Evolutionary conservation across 1,140 invertebrate species (phyloP).

Genomic region (Drosophila ogumai): DNA sequence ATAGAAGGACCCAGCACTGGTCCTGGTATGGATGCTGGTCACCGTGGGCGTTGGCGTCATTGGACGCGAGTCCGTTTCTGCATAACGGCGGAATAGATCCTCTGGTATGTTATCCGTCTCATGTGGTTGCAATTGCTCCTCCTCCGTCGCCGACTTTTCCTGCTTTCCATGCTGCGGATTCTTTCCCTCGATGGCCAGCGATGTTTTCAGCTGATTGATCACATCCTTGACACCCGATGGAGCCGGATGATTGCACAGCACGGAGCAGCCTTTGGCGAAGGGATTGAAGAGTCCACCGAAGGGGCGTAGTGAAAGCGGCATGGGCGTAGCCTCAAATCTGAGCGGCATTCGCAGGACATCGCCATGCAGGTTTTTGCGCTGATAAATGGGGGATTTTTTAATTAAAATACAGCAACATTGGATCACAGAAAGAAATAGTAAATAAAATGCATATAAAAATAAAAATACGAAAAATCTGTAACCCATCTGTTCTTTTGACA

Average conservation of each 20-base stretch:
- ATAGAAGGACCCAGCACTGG: constrained; percentile 78
- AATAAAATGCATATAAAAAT: neutral
- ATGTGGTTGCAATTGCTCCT: constrained; percentile 54
- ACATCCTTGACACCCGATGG: constrained; percentile 90
- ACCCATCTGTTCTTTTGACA: too few relatives aligned
- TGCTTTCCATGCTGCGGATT: constrained; percentile 37
- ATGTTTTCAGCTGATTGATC: constrained; percentile 89
- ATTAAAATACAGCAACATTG: neutral
- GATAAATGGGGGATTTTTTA: neutral
- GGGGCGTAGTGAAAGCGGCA: constrained; percentile 87
- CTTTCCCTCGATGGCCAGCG: constrained; percentile 86
- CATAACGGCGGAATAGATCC: constrained; percentile 89
- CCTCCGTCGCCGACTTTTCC: constrained; percentile 33
- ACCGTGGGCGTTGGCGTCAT: constrained; percentile 90
- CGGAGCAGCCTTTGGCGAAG: constrained; percentile 91
- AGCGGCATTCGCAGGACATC: constrained; percentile 61
- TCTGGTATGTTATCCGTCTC: constrained; percentile 86
- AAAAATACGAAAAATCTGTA: neutral
- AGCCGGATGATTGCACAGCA: constrained; percentile 92
- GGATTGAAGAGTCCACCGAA: constrained; percentile 92
- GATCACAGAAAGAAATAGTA: too few relatives aligned
- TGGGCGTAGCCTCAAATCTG: constrained; percentile 72
- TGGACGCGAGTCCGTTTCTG: constrained; percentile 92
- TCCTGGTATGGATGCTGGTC: constrained; percentile 87
- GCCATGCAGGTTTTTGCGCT: constrained; percentile 56